phyloP scores from a whole-genome alignment of 2,888 invertebrate genomes.

The Empis stercorea region DNA sequence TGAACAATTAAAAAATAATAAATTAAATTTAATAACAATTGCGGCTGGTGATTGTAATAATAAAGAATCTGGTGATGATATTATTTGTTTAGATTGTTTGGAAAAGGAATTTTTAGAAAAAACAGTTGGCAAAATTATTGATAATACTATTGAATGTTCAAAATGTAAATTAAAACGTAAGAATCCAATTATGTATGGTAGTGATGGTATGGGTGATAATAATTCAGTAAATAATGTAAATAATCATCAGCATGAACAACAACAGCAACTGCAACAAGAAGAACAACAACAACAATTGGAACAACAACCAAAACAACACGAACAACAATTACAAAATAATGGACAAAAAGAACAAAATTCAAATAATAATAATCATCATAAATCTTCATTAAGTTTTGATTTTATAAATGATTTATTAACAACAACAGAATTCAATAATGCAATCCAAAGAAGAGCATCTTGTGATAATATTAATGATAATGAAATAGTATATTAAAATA shows the following conservation, averaged over 20 bases:
- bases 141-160: constrained; percentile 23
- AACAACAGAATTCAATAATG: constrained; percentile 4
- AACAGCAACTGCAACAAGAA: constrained; percentile 3
- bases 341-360: constrained; percentile 10
- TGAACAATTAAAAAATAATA: background rate
- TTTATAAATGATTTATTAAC: constrained; percentile 11
- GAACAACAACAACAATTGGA: background rate
- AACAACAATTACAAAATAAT: constrained; percentile 9
- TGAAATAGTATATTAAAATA: constrained; percentile 16
- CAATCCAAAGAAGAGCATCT: constrained; percentile 22
- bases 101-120: constrained; percentile 33
- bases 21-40: constrained; percentile 13
- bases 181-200: background rate
- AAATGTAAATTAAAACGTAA: constrained; percentile 24
- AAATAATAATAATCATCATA: constrained; percentile 10
- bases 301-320: background rate
- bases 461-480: constrained; percentile 25
- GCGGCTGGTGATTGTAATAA: constrained; percentile 12
- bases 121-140: constrained; percentile 30
- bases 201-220: too few relatives aligned
- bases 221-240: background rate
- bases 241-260: constrained; percentile 10
- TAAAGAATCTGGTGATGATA: constrained; percentile 18
- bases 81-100: constrained; percentile 31
- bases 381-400: constrained; percentile 14